A percentile compares a stretch with the other conserved stretches of the same genome.
phyloP scores from a whole-genome alignment of 2,113 vertebrate genomes.

The Solenodon paradoxus region DNA sequence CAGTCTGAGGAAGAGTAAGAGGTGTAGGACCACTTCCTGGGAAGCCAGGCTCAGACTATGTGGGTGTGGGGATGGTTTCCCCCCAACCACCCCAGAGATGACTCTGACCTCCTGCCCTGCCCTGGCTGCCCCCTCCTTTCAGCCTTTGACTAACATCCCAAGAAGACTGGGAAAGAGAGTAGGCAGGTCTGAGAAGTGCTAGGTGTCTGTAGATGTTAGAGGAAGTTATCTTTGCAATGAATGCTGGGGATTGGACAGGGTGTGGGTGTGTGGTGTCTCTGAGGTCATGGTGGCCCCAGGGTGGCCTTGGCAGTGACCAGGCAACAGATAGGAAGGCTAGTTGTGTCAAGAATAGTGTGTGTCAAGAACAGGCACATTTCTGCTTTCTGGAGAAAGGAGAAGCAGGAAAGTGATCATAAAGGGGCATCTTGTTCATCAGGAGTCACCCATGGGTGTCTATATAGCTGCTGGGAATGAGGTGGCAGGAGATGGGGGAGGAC shows the following conservation, averaged over 20 bases:
- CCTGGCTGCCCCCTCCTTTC: background rate
- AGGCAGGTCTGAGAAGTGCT: background rate
- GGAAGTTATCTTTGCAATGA: background rate
- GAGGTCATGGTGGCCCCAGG: background rate
- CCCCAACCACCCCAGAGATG: too few species aligned
- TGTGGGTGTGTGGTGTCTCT: background rate
- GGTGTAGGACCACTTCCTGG: background rate
- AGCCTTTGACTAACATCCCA: background rate
- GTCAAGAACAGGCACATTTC: too few species aligned
- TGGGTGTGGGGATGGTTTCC: background rate
- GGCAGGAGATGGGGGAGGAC: background rate
- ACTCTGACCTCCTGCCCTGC: background rate
- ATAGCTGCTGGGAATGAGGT: background rate
- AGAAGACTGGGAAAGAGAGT: background rate
- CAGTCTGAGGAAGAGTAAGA: conserved; percentile 23
- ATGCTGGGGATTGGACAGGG: background rate
- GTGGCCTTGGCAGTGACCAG: background rate
- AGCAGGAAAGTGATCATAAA: background rate
- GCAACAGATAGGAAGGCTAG: background rate
- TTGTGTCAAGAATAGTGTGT: background rate
- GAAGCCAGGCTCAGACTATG: background rate
- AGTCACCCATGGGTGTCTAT: background rate
- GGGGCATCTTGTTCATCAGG: background rate
- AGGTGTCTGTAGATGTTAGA: background rate
- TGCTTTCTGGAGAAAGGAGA: background rate